A percentile compares a stretch with the other conserved stretches of the same genome.
These are phyloP conservation scores for Abrostola triplasia DNA, from an alignment of 2,888 invertebrate species.

Conservation along the genomic window DNA sequence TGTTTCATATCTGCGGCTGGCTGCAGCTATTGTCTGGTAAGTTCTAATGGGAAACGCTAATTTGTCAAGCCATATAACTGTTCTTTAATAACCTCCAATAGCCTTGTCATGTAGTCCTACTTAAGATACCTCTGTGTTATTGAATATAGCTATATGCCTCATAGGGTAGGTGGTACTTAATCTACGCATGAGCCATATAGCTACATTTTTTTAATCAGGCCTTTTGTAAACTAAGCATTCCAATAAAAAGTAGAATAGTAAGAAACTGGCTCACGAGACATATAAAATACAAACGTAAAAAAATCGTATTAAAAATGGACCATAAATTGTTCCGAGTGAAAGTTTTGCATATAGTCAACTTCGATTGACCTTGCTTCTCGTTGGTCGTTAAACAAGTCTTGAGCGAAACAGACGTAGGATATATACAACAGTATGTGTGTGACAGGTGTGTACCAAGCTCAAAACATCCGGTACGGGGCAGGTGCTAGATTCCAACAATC, in stretches of 20 bases:
- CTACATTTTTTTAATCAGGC: too few species aligned
- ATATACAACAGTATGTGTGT: slow-evolving; percentile 33
- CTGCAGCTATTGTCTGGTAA: slow-evolving; percentile 98
- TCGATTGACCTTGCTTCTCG: slow-evolving; percentile 65
- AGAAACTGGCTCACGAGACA: slow-evolving; percentile 27
- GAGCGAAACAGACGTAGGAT: slow-evolving; percentile 33
- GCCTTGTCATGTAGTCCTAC: too few species aligned
- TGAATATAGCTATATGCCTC: too few species aligned
- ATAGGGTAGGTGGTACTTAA: too few species aligned
- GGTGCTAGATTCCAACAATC: slow-evolving; percentile 54
- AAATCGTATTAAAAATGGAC: slow-evolving; percentile 31
- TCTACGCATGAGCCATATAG: too few species aligned
- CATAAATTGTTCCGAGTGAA: slow-evolving; percentile 59
- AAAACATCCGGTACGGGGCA: slow-evolving; percentile 61
- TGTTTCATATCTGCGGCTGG: slow-evolving; percentile 98
- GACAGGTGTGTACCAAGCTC: slow-evolving; percentile 54
- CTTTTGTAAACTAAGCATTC: background rate
- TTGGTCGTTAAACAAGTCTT: slow-evolving; percentile 60
- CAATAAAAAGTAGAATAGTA: slow-evolving; percentile 19
- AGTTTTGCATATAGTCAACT: slow-evolving; percentile 60
- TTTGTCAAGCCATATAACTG: slow-evolving; percentile 6
- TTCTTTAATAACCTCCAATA: background rate
- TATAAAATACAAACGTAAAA: slow-evolving; percentile 6
- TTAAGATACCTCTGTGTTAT: too few species aligned
- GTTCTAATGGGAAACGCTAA: slow-evolving; percentile 58